Base-by-base conservation (phyloP, 1,140 invertebrate genomes). In the Drosophila ogumai region DNA sequence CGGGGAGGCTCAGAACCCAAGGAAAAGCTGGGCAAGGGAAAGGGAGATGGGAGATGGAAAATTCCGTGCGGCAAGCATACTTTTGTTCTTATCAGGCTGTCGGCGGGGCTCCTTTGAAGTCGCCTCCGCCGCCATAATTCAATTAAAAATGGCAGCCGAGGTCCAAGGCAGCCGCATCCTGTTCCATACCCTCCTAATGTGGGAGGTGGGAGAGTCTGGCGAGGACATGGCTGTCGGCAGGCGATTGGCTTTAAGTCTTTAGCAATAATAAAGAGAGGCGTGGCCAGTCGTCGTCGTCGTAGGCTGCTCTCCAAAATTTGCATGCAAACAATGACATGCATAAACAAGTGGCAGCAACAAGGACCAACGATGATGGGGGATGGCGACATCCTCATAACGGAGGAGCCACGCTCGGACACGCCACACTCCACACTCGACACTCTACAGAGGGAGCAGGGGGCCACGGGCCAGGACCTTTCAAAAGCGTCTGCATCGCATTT, bases 251-350 rank as follows among this genome's bases (percentile, higher is more conserved):
- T 86, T 88, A 88, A 86, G 71, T 72, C 84, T 76, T 86, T 79
- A 86, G 52, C 52, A 55, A 55, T 55, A 55, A 55, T 55, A 55
- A 38, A 55, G 52, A 55, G 52, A n/a, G 34, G 52, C 34, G 52
- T 54, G 34, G 52, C 32, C 28, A 31, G 31, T 12, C 28, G 9
- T 31, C 7, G 22, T 22, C 22, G 22, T 50, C 43, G 69, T 46
- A 50, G 74, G 58, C 73, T 58, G 65, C 38, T 64, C 34, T 38
- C 46, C 46, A 58, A 74, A 80, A 88, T 88, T 88, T 88, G 79
- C 80, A 88, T 88, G 84, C 80, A 88, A 88, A 88, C 84, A 88
- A 88, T 88, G 84, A 88, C 84, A 81, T 81, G 84, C 84, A 88
- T 84, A 84, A 88, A 84, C 77, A 78, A 84, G 73, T 78, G 64